Base-by-base conservation (phyloP, 2,888 invertebrate species). In the Eustalomyia histrio region DNA sequence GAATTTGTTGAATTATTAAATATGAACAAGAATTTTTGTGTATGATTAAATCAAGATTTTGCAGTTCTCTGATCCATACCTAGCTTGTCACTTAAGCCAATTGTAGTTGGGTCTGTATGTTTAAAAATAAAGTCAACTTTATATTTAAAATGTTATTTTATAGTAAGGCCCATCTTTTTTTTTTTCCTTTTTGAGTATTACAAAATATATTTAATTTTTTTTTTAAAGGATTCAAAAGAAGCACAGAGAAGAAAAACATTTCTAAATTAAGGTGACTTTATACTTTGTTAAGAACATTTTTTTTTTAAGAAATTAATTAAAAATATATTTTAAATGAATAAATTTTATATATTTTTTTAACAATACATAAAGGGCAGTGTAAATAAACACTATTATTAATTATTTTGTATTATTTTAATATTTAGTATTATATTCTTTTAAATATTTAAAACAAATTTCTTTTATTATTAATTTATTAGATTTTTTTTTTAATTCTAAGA, bases 101-200 rank as follows among this genome's bases (percentile, higher is more conserved):
- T n/a, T n/a, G n/a, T n/a, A n/a, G n/a, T n/a, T n/a, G n/a, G n/a
- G n/a, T n/a, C n/a, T n/a, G n/a, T n/a, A n/a, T n/a, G n/a, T n/a
- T n/a, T n/a, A n/a, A n/a, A n/a, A n/a, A n/a, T n/a, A n/a, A n/a
- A n/a, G n/a, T n/a, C n/a, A n/a, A n/a, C n/a, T n/a, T n/a, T n/a
- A n/a, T n/a, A n/a, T n/a, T n/a, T n/a, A n/a, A n/a, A n/a, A n/a
- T n/a, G n/a, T n/a, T n/a, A n/a, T n/a, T n/a, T n/a, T n/a, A n/a
- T n/a, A n/a, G n/a, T n/a, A n/a, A n/a, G n/a, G n/a, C n/a, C n/a
- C n/a, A n/a, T n/a, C n/a, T n/a, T n/a, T n/a, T n/a, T 12, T 16
- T 57, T 60, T 24, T 8, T 55, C n/a, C 9, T 10, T 21, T 71
- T 55, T 69, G 81, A 81, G 81, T 81, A 81, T 81, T 81, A 74